A percentile compares a stretch with the other conserved stretches of the same genome.
These are phyloP conservation scores for Oppia nitens DNA, from an alignment of 1,140 invertebrate species.

Conservation along the genomic window DNA sequence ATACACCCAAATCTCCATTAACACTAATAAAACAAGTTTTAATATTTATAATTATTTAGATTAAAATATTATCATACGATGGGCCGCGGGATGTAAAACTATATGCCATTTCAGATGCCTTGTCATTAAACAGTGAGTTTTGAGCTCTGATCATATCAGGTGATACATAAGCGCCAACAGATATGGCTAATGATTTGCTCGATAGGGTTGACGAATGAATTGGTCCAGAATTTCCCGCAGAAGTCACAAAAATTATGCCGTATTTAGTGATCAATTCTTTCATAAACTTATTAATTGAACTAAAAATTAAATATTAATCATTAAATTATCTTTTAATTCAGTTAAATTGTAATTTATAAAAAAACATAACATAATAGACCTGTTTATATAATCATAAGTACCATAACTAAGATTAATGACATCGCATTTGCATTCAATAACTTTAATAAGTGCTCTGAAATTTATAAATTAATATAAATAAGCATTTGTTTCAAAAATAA, in stretches of 20 bases:
- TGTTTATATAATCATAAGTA: no score
- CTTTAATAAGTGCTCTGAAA: conserved; percentile 38
- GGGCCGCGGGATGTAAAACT: conserved; percentile 86
- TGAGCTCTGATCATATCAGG: conserved; percentile 93
- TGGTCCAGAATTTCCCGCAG: conserved; percentile 87
- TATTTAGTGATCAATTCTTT: conserved; percentile 80
- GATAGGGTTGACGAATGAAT: conserved; percentile 79
- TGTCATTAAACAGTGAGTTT: conserved; percentile 73
- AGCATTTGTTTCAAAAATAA: no score
- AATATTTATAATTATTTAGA: neutral
- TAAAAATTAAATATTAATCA: conserved; percentile 32
- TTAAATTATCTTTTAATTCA: neutral
- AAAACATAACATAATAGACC: conserved; percentile 80
- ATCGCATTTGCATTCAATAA: conserved; percentile 41
- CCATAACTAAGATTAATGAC: conserved; percentile 98
- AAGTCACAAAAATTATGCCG: conserved; percentile 75
- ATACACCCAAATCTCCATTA: conserved; percentile 73
- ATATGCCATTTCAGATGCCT: conserved; percentile 64
- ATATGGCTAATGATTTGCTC: conserved; percentile 68
- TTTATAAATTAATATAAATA: conserved; percentile 40
- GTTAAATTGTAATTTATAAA: conserved; percentile 22
- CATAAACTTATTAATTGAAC: conserved; percentile 63
- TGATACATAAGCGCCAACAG: conserved; percentile 90
- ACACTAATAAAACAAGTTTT: conserved; percentile 25
- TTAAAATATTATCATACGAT: conserved; percentile 18